Conservation (phyloP, 2,113 vertebrate genomes). For the Silurus glanis region DNA sequence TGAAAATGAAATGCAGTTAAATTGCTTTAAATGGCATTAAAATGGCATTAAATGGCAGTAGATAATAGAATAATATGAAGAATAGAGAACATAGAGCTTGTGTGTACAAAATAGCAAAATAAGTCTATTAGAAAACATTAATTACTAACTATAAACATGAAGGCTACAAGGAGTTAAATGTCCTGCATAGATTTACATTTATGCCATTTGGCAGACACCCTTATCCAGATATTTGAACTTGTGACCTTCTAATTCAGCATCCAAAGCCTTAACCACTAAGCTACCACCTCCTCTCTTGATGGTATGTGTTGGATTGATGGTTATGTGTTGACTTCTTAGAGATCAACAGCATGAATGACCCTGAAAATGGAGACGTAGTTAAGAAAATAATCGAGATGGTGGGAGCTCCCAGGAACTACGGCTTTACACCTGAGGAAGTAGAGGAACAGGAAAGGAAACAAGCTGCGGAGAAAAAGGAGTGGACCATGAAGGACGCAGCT, state of each 20-base stretch:
- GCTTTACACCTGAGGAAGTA: constrained; percentile 78
- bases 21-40: no score
- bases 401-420: constrained; percentile 82
- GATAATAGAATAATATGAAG: neutral
- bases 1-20: no score
- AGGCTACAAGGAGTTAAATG: neutral
- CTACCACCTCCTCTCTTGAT: no score
- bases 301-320: no score
- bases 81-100: neutral
- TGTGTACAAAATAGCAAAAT: neutral
- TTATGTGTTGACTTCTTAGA: constrained; percentile 66
- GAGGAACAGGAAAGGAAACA: constrained; percentile 67
- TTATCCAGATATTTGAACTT: no score
- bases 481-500: constrained; percentile 64
- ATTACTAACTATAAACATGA: neutral
- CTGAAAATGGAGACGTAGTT: constrained; percentile 72
- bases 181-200: neutral
- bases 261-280: no score
- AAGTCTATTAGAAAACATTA: neutral
- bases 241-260: no score
- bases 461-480: constrained; percentile 68
- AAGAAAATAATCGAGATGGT: constrained; percentile 78
- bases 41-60: neutral
- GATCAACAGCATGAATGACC: constrained; percentile 72
- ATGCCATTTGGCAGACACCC: no score